These are phyloP conservation scores for Drosophila subpulchrella DNA, from an alignment of 1,140 invertebrate genomes.

Conservation along the genomic window DNA sequence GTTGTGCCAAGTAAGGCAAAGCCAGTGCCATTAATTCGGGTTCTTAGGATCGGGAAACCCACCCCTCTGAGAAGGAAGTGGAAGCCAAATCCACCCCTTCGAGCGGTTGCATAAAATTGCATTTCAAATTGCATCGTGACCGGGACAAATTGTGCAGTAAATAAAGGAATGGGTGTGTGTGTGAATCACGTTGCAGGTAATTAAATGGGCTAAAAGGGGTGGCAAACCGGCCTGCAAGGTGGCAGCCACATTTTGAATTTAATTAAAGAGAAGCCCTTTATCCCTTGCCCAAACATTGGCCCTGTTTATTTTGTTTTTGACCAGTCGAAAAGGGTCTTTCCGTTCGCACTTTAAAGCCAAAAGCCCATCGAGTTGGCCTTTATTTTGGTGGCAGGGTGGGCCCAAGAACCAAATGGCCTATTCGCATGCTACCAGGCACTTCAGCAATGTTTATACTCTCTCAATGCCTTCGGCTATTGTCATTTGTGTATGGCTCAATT, in stretches of 20 bases:
- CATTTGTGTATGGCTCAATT: slow-evolving; percentile 31
- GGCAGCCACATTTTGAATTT: slow-evolving; percentile 62
- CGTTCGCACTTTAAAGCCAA: slow-evolving; percentile 55
- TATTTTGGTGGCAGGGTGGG: slow-evolving; percentile 20
- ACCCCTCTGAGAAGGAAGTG: slow-evolving; percentile 8
- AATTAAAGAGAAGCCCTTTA: slow-evolving; percentile 64
- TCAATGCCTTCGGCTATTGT: slow-evolving; percentile 11
- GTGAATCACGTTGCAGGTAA: slow-evolving; percentile 68
- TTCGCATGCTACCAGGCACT: slow-evolving; percentile 67
- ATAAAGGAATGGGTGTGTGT: slow-evolving; percentile 41
- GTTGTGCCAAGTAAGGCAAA: slow-evolving; percentile 64
- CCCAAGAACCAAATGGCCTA: slow-evolving; percentile 58
- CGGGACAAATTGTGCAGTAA: slow-evolving; percentile 67
- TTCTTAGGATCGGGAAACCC: slow-evolving; percentile 33
- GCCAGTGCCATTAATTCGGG: slow-evolving; percentile 41
- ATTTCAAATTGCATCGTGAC: slow-evolving; percentile 78
- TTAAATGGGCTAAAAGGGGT: slow-evolving; percentile 26
- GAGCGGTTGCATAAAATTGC: slow-evolving; percentile 71
- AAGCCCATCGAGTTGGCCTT: slow-evolving; percentile 18
- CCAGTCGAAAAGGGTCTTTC: slow-evolving; percentile 51
- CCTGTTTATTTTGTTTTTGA: slow-evolving; percentile 52
- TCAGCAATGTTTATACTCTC: slow-evolving; percentile 40
- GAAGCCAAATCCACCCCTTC: slow-evolving; percentile 39
- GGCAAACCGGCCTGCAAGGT: slow-evolving; percentile 39
- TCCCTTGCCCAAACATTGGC: slow-evolving; percentile 48